Percentiles rank a stretch among this genome's conserved stretches.
Conservation (phyloP, 2,888 invertebrate species). For the Oligia fasciuncula region DNA sequence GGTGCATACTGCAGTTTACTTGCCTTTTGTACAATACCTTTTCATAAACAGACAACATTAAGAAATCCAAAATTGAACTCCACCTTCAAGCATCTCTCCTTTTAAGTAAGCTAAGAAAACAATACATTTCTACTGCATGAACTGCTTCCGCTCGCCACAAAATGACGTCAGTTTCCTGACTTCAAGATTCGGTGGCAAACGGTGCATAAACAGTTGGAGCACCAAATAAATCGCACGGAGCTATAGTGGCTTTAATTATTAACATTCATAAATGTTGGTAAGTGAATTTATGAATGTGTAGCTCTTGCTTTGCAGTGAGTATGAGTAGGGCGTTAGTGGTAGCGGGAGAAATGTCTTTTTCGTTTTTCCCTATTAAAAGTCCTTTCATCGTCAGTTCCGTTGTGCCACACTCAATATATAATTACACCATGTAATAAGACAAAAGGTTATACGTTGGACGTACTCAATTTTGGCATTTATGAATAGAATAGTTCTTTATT, state of each 20-base stretch:
- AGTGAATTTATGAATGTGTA: slow-evolving; percentile 85
- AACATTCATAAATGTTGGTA: slow-evolving; percentile 85
- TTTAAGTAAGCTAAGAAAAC: slow-evolving; percentile 15
- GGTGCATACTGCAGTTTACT: not conserved
- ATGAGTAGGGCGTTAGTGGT: slow-evolving; percentile 59
- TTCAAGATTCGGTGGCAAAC: slow-evolving; percentile 46
- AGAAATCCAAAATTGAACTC: not conserved
- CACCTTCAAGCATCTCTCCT: not conserved
- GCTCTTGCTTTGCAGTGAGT: slow-evolving; percentile 70
- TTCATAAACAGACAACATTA: not conserved
- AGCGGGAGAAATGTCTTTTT: slow-evolving; percentile 61
- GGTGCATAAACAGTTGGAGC: slow-evolving; percentile 55
- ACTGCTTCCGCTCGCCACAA: slow-evolving; percentile 26
- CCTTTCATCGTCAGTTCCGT: too few relatives aligned
- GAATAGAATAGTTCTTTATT: too few relatives aligned
- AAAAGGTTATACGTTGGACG: too few relatives aligned
- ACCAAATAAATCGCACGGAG: slow-evolving; percentile 54
- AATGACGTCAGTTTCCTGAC: slow-evolving; percentile 31
- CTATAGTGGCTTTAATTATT: slow-evolving; percentile 80
- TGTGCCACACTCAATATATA: too few relatives aligned
- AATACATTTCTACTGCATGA: slow-evolving; percentile 17
- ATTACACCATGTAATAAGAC: too few relatives aligned
- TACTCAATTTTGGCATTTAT: too few relatives aligned
- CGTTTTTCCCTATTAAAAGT: not conserved
- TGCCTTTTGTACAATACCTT: not conserved